Percentiles rank a stretch among this genome's conserved stretches.
Evolutionary conservation across 1,140 invertebrate genomes (phyloP).

Genomic region (Sinella curviseta): DNA sequence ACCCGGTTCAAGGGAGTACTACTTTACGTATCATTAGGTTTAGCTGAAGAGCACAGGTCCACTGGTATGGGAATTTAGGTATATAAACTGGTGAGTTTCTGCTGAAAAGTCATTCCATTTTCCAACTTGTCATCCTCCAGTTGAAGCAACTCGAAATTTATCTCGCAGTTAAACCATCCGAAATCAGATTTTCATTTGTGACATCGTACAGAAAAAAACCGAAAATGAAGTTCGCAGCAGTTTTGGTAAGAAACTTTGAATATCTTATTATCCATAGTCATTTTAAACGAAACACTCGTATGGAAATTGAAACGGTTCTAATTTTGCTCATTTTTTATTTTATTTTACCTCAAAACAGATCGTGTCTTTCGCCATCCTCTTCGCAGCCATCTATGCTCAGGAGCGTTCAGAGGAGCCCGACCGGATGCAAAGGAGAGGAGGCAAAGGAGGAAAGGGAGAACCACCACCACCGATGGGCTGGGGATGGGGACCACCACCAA

Average conservation of each 20-base stretch:
- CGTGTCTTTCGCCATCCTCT: neutral
- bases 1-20: too few species aligned
- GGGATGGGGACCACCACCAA: slow-evolving; percentile 7
- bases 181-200: neutral
- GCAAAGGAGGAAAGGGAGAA: neutral
- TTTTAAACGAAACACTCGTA: too few species aligned
- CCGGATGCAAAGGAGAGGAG: neutral
- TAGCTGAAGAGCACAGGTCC: too few species aligned
- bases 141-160: neutral
- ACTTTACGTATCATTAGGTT: too few species aligned
- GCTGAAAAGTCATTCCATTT: too few species aligned
- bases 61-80: too few species aligned
- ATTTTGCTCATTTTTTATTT: neutral
- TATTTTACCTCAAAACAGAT: neutral
- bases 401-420: neutral
- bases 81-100: too few species aligned
- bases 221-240: neutral
- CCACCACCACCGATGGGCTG: neutral
- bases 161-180: too few species aligned
- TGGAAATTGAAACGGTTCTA: neutral
- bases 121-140: too few species aligned
- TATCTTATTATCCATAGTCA: too few species aligned
- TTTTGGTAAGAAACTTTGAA: neutral
- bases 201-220: neutral
- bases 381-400: neutral